A percentile compares a stretch with the other conserved stretches of the same genome.
Evolutionary conservation across 30 jellyfish, hydroid and myxozoan species (phyloP).

Genomic region (Turritopsis rubra): DNA sequence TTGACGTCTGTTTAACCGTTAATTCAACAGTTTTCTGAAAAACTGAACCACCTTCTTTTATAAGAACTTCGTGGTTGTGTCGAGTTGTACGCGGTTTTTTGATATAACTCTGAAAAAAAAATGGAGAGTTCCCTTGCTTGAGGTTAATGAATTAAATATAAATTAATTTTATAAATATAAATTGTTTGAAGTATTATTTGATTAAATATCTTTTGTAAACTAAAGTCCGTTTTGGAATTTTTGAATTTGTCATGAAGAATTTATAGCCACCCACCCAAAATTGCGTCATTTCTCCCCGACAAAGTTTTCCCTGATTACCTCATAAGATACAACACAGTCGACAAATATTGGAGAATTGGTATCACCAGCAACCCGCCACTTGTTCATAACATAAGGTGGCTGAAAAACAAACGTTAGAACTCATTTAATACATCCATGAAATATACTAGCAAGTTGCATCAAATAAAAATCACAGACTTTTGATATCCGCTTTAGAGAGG

Average conservation of each 20-base stretch:
- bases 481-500: no score
- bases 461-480: background rate
- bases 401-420: background rate
- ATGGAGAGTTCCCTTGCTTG: no score
- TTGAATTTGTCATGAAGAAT: no score
- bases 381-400: slow-evolving; percentile 83
- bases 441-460: background rate
- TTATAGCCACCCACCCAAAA: no score
- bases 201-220: no score
- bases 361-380: slow-evolving; percentile 63
- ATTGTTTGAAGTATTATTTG: no score
- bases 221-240: no score
- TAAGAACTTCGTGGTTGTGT: slow-evolving; percentile 74
- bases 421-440: background rate
- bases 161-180: no score
- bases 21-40: slow-evolving; percentile 72
- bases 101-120: slow-evolving; percentile 42
- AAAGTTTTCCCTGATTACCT: no score
- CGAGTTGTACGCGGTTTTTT: slow-evolving; percentile 78
- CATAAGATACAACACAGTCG: slow-evolving; percentile 71
- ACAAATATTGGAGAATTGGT: slow-evolving; percentile 80
- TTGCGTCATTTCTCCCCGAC: no score
- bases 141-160: no score
- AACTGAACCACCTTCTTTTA: slow-evolving; percentile 90
- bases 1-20: slow-evolving; percentile 58